These are phyloP conservation scores for Apotomis capreana DNA, from an alignment of 2,888 invertebrate genomes.

Conservation along the genomic window DNA sequence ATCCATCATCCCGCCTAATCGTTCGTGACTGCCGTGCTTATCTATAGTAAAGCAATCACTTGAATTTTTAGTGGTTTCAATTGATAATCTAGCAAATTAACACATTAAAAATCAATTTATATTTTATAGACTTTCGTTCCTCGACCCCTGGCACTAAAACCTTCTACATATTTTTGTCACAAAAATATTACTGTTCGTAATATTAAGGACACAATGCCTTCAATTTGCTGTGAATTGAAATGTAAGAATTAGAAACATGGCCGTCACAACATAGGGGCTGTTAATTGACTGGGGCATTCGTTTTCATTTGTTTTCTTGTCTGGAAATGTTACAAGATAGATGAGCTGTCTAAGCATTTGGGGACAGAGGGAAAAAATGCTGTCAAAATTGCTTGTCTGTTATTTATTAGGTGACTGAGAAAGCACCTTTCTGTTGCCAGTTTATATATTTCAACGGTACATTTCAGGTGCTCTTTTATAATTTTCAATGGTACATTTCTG, in stretches of 20 bases:
- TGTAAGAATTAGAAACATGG: constrained; percentile 33
- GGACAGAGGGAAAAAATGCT: not conserved
- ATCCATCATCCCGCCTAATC: constrained; percentile 3
- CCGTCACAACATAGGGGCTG: constrained; percentile 29
- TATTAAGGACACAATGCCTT: constrained; percentile 18
- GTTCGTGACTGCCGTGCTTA: not conserved
- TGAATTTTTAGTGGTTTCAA: not conserved
- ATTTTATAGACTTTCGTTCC: no score
- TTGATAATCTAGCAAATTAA: no score
- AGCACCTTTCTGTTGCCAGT: no score
- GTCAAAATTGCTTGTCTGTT: not conserved
- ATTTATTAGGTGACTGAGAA: not conserved
- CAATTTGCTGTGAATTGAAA: constrained; percentile 37
- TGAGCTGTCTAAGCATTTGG: constrained; percentile 25
- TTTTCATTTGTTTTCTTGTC: constrained; percentile 29
- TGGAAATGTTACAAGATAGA: constrained; percentile 28
- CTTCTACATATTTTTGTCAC: not conserved
- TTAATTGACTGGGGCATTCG: constrained; percentile 32
- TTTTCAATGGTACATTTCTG: no score
- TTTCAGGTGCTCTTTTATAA: no score
- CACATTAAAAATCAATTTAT: no score
- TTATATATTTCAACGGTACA: no score
- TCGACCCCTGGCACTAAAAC: no score
- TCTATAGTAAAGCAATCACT: not conserved
- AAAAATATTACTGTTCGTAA: not conserved